Evolutionary conservation across 1,140 invertebrate genomes (phyloP).

Genomic region (Drosophila sp.): DNA sequence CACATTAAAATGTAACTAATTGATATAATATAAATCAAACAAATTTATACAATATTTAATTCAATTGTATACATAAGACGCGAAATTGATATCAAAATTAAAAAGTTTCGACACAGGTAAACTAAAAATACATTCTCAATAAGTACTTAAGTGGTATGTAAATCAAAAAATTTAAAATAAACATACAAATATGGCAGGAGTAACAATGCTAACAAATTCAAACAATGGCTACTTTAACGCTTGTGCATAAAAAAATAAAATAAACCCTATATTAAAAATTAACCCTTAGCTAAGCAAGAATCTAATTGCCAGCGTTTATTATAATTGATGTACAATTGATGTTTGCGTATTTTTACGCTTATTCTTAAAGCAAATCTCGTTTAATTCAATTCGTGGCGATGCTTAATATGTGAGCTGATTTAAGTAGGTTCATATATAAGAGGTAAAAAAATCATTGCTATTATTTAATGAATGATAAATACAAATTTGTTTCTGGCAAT

Average conservation of each 20-base stretch:
- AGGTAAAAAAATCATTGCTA: conserved; percentile 12
- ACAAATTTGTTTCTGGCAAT: conserved; percentile 14
- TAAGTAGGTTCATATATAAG: conserved; percentile 16
- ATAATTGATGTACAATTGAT: conserved; percentile 71
- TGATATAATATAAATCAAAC: conserved; percentile 43
- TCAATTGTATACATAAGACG: conserved; percentile 41
- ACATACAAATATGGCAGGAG: conserved; percentile 24
- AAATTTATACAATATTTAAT: conserved; percentile 32
- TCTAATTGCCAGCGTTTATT: conserved; percentile 81
- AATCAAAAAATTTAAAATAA: conserved; percentile 44
- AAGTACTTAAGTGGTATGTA: conserved; percentile 57
- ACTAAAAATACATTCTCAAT: conserved; percentile 65
- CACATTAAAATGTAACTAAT: conserved; percentile 57
- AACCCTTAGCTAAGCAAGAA: conserved; percentile 71
- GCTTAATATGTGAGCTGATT: conserved; percentile 21
- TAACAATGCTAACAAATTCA: conserved; percentile 23
- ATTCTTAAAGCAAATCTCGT: conserved; percentile 48
- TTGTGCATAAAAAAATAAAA: conserved; percentile 44
- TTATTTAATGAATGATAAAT: conserved; percentile 18
- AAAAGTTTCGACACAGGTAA: conserved; percentile 71
- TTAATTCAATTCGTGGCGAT: conserved; percentile 24
- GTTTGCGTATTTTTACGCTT: conserved; percentile 58
- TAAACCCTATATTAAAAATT: conserved; percentile 31
- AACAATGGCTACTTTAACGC: conserved; percentile 30
- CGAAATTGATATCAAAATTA: conserved; percentile 61